A percentile compares a stretch with the other conserved stretches of the same genome.
These are phyloP conservation scores for Pyralis farinalis DNA, from an alignment of 2,888 invertebrate species.

Conservation along the genomic window DNA sequence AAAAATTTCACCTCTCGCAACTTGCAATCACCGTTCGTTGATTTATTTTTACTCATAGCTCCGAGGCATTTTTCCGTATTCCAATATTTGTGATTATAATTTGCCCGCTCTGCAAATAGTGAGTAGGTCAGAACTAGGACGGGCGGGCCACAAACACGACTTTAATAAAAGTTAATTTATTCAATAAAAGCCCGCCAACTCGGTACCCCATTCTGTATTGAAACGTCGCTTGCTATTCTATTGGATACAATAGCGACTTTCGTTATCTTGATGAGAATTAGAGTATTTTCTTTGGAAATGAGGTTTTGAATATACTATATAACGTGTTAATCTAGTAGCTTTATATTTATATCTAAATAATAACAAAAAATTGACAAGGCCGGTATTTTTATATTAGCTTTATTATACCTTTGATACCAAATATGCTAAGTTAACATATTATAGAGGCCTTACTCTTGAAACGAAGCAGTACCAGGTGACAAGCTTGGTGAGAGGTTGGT, in stretches of 20 bases:
- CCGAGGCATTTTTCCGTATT: neutral
- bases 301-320: no score
- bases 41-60: neutral
- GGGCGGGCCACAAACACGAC: constrained; percentile 57
- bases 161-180: constrained; percentile 76
- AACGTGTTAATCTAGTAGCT: no score
- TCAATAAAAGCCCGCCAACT: constrained; percentile 55
- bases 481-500: no score
- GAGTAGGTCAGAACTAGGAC: constrained; percentile 35
- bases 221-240: constrained; percentile 27
- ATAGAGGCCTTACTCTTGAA: no score
- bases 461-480: no score
- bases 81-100: constrained; percentile 10
- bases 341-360: no score
- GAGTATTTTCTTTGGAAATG: constrained; percentile 6
- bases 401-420: no score
- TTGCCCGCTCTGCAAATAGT: constrained; percentile 32
- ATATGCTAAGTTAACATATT: no score
- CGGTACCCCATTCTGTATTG: constrained; percentile 42
- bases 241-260: constrained; percentile 15
- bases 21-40: neutral
- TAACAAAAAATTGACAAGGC: no score
- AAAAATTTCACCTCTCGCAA: no score
- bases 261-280: constrained; percentile 7
- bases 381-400: no score